These are phyloP conservation scores for Polyploca ridens DNA, from an alignment of 2,888 invertebrate genomes.

Conservation along the genomic window DNA sequence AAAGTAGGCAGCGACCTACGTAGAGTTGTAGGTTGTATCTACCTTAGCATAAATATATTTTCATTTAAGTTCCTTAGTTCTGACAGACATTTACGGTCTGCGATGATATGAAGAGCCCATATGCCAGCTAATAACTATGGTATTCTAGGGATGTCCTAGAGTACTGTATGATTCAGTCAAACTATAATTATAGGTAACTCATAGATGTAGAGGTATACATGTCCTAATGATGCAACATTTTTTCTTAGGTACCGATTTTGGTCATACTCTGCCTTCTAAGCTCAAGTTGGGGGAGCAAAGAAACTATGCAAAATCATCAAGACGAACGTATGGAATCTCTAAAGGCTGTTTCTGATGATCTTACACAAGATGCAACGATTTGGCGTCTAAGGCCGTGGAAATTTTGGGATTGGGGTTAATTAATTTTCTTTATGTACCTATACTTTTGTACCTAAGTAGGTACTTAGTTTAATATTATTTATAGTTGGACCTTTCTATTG, in stretches of 20 bases:
- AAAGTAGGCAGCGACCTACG: no score
- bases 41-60: no score
- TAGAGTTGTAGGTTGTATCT: no score
- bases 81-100: no score
- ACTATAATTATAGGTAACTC: no score
- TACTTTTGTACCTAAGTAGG: background rate
- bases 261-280: slow-evolving; percentile 49
- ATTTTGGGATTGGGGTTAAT: slow-evolving; percentile 63
- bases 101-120: no score
- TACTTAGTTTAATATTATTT: background rate
- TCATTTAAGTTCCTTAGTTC: no score
- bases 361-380: slow-evolving; percentile 42
- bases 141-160: no score
- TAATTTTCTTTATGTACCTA: slow-evolving; percentile 4
- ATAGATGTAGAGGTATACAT: no score
- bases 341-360: slow-evolving; percentile 44
- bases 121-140: no score
- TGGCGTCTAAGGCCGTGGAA: slow-evolving; percentile 59
- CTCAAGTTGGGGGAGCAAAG: slow-evolving; percentile 46
- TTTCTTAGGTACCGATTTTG: slow-evolving; percentile 49
- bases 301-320: slow-evolving; percentile 36
- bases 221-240: slow-evolving; percentile 10
- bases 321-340: slow-evolving; percentile 41
- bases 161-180: no score
- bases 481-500: background rate